Percentiles rank a stretch among this genome's conserved stretches.
Evolutionary conservation across 2,888 invertebrate genomes (phyloP).

Genomic region (Cataglyphis rosenhaueri): DNA sequence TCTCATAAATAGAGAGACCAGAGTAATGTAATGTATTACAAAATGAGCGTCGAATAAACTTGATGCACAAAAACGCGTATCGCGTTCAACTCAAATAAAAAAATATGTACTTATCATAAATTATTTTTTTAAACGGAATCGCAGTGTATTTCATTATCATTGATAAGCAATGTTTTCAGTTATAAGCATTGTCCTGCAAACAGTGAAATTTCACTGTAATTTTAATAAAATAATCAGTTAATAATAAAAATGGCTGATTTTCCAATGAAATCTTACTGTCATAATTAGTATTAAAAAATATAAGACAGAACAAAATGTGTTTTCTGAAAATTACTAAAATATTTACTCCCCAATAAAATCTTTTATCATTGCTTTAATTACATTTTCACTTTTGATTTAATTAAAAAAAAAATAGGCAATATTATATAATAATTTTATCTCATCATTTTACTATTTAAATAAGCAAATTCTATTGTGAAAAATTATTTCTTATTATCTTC

Average conservation of each 20-base stretch:
- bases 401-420: background rate
- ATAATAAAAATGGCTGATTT: background rate
- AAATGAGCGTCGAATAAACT: background rate
- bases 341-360: background rate
- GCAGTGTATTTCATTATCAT: background rate
- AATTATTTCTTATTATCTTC: background rate
- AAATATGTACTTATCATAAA: background rate
- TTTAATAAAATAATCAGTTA: background rate
- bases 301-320: background rate
- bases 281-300: background rate
- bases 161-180: background rate
- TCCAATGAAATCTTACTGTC: background rate
- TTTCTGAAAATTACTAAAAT: background rate
- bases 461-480: background rate
- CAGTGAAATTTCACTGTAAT: background rate
- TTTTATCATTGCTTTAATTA: background rate
- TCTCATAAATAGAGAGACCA: background rate
- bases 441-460: background rate
- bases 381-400: background rate
- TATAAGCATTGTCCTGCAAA: background rate
- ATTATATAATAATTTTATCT: background rate
- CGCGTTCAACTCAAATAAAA: background rate
- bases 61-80: background rate
- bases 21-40: background rate
- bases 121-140: background rate